Evolutionary conservation across 2,888 invertebrate genomes (phyloP).

Genomic region (Agrotis ipsilon): DNA sequence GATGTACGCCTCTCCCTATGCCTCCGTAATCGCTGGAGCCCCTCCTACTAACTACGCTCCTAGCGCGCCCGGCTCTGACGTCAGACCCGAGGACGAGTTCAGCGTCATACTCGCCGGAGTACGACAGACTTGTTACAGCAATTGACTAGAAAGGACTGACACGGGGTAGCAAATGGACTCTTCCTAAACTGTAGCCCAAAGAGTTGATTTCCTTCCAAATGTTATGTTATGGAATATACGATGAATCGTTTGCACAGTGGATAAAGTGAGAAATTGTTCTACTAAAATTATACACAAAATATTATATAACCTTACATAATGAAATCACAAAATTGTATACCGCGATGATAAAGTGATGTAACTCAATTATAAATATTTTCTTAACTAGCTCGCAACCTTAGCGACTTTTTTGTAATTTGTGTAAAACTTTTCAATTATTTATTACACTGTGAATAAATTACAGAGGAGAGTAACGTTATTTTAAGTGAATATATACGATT

Average conservation of each 20-base stretch:
- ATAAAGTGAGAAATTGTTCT: conserved; percentile 58
- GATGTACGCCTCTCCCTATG: conserved; percentile 90
- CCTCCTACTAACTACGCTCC: conserved; percentile 84
- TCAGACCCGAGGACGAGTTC: conserved; percentile 96
- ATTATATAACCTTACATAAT: conserved; percentile 49
- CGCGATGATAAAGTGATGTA: conserved; percentile 44
- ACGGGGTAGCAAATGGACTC: conserved; percentile 74
- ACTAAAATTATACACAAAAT: conserved; percentile 55
- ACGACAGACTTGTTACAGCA: conserved; percentile 96
- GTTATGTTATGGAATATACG: conserved; percentile 55
- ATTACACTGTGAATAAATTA: conserved; percentile 65
- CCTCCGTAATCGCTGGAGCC: conserved; percentile 91
- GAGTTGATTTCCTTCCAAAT: conserved; percentile 73
- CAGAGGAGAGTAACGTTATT: conserved; percentile 58
- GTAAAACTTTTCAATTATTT: conserved; percentile 63
- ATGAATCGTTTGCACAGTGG: conserved; percentile 59
- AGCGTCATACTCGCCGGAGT: conserved; percentile 97
- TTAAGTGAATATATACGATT: conserved; percentile 64
- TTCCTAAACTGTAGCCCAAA: conserved; percentile 81
- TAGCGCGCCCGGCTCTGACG: conserved; percentile 85
- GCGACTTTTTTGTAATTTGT: conserved; percentile 61
- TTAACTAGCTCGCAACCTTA: conserved; percentile 45
- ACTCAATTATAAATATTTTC: conserved; percentile 56
- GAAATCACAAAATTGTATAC: conserved; percentile 48
- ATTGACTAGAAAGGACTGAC: conserved; percentile 85